phyloP scores from a whole-genome alignment of 2,888 invertebrate species.

The Gymnoscelis rufifasciata region DNA sequence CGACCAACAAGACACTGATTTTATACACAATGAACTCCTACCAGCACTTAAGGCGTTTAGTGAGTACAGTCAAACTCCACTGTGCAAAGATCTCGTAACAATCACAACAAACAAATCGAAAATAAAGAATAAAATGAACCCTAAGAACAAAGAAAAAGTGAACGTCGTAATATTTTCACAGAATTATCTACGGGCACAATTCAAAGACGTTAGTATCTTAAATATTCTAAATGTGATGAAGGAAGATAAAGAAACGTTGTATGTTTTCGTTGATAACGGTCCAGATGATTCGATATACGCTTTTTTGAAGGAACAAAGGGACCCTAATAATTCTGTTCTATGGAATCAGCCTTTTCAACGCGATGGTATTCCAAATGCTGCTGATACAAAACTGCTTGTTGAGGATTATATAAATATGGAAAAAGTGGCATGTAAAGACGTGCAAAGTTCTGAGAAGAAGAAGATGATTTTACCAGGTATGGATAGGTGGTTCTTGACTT shows the following conservation, averaged over 20 bases:
- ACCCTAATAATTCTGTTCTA: conserved; percentile 48
- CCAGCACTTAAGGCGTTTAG: conserved; percentile 49
- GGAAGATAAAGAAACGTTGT: conserved; percentile 45
- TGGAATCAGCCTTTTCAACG: conserved; percentile 67
- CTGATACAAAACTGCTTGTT: conserved; percentile 28
- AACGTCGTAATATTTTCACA: conserved; percentile 55
- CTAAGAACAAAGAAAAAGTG: conserved; percentile 32
- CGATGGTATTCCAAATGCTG: conserved; percentile 47
- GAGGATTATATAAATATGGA: conserved; percentile 17
- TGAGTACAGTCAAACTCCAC: conserved; percentile 43
- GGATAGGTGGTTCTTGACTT: conserved; percentile 7
- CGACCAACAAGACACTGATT: conserved; percentile 48
- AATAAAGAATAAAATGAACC: conserved; percentile 11
- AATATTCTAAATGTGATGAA: conserved; percentile 64
- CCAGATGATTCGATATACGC: conserved; percentile 68
- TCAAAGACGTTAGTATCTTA: conserved; percentile 65
- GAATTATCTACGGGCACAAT: conserved; percentile 61
- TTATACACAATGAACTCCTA: conserved; percentile 56
- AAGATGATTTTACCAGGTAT: conserved; percentile 2
- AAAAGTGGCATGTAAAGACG: background rate
- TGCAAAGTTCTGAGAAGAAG: background rate
- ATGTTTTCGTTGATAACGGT: conserved; percentile 61
- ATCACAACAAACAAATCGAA: conserved; percentile 35
- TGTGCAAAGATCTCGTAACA: conserved; percentile 38
- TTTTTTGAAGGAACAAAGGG: conserved; percentile 64